Conservation (phyloP, 1,140 invertebrate genomes). For the Dendrolimus punctatus region DNA sequence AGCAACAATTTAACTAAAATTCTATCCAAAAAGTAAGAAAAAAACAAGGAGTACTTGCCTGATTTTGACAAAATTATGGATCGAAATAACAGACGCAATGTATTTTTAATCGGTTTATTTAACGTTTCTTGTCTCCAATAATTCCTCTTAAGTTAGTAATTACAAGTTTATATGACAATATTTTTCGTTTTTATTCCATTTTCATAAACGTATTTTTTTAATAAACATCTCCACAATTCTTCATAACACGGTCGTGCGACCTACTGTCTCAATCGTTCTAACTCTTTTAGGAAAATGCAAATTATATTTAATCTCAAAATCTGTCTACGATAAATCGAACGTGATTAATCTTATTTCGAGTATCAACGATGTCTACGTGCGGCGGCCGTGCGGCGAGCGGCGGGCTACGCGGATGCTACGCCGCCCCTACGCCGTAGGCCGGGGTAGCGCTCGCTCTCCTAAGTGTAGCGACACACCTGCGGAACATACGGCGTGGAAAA, state of each 20-base stretch:
- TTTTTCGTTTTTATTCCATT: conserved; percentile 69
- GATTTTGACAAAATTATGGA: background rate
- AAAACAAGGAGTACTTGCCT: background rate
- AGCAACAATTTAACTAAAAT: too few relatives aligned
- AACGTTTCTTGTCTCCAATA: conserved; percentile 69
- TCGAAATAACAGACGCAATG: conserved; percentile 44
- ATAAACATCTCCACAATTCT: conserved; percentile 69
- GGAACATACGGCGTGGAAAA: too few relatives aligned
- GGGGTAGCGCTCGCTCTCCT: conserved; percentile 1
- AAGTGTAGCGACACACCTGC: too few relatives aligned
- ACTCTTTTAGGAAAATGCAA: conserved; percentile 68
- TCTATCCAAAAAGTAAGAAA: too few relatives aligned
- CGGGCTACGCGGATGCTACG: conserved; percentile 14
- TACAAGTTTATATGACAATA: conserved; percentile 71
- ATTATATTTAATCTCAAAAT: conserved; percentile 67
- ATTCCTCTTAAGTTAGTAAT: conserved; percentile 70
- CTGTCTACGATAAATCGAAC: conserved; percentile 66
- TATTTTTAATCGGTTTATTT: conserved; percentile 70
- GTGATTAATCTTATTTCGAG: conserved; percentile 64
- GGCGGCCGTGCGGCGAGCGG: conserved; percentile 16
- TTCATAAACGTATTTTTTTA: conserved; percentile 70
- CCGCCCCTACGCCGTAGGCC: conserved; percentile 11
- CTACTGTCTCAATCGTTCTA: conserved; percentile 69
- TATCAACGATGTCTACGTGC: conserved; percentile 51
- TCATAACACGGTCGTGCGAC: conserved; percentile 67